These are phyloP conservation scores for Drosophila setifemur DNA, from an alignment of 1,140 invertebrate genomes.

Conservation along the genomic window DNA sequence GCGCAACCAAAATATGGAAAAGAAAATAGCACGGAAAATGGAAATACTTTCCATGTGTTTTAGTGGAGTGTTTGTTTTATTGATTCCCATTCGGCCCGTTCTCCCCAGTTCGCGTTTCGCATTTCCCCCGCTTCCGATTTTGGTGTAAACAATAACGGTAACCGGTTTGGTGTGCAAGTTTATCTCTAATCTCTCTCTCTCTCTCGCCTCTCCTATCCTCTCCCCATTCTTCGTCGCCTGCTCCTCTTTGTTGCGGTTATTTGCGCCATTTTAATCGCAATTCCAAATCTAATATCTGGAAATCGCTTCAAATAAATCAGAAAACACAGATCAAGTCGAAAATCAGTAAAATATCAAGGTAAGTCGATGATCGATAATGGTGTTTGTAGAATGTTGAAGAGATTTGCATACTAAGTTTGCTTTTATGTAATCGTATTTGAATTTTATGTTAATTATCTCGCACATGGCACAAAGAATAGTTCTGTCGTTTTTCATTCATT, in stretches of 20 bases:
- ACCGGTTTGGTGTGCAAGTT: slow-evolving; percentile 58
- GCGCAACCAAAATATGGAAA: slow-evolving; percentile 20
- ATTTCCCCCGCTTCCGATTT: slow-evolving; percentile 29
- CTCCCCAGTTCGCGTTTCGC: background rate
- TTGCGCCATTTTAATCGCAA: slow-evolving; percentile 33
- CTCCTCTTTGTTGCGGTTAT: slow-evolving; percentile 13
- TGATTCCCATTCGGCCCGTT: slow-evolving; percentile 48
- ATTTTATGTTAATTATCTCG: slow-evolving; percentile 18
- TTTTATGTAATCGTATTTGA: slow-evolving; percentile 11
- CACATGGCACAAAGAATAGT: background rate
- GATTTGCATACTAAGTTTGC: slow-evolving; percentile 3
- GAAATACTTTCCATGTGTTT: slow-evolving; percentile 52
- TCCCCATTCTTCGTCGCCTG: slow-evolving; percentile 12
- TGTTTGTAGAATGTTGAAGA: background rate
- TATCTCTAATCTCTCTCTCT: slow-evolving; percentile 30
- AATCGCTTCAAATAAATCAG: slow-evolving; percentile 17
- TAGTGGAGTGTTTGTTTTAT: slow-evolving; percentile 69
- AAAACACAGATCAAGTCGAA: background rate
- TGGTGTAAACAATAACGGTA: slow-evolving; percentile 66
- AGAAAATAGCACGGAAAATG: too few species aligned
- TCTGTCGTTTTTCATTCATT: background rate
- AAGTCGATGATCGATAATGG: slow-evolving; percentile 22
- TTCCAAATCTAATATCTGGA: slow-evolving; percentile 13
- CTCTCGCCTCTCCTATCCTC: slow-evolving; percentile 6
- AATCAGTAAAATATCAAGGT: slow-evolving; percentile 33